phyloP scores from a whole-genome alignment of 2,113 vertebrate genomes.

The Ptyas mucosa region DNA sequence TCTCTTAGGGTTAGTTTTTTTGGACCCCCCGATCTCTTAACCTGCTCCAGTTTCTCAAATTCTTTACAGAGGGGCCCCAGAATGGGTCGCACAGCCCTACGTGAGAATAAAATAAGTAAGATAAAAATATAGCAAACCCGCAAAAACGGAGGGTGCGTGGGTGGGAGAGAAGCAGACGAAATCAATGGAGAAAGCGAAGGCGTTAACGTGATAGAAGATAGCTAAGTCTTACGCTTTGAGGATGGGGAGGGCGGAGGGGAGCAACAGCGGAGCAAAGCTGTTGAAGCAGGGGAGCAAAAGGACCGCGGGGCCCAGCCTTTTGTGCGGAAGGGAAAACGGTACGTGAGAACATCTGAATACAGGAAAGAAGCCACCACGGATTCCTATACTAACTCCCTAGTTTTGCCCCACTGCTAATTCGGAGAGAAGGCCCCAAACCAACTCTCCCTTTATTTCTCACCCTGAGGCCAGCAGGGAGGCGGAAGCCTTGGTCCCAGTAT shows the following conservation, averaged over 20 bases:
- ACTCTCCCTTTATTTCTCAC: constrained; percentile 25
- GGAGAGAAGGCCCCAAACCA: neutral
- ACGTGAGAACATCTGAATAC: neutral
- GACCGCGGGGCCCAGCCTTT: neutral
- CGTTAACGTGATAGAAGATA: neutral
- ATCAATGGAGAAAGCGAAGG: neutral
- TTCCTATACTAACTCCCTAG: neutral
- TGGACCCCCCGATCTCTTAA: neutral
- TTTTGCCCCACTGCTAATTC: neutral
- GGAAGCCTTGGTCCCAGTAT: neutral
- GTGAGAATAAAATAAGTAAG: neutral
- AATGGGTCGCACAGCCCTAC: neutral
- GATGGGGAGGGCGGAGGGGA: fast-evolving
- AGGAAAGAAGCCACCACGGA: neutral
- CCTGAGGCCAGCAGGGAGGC: constrained; percentile 5
- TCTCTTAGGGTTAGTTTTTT: neutral
- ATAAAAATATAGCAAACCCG: neutral
- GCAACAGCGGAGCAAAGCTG: neutral
- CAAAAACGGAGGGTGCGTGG: neutral
- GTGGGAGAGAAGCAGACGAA: neutral
- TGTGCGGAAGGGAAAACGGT: neutral
- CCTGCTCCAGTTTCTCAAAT: neutral
- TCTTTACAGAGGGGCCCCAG: neutral
- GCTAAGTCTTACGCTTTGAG: neutral
- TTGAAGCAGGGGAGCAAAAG: neutral